phyloP scores from a whole-genome alignment of 2,113 vertebrate genomes.

The Tiliqua scincoides region DNA sequence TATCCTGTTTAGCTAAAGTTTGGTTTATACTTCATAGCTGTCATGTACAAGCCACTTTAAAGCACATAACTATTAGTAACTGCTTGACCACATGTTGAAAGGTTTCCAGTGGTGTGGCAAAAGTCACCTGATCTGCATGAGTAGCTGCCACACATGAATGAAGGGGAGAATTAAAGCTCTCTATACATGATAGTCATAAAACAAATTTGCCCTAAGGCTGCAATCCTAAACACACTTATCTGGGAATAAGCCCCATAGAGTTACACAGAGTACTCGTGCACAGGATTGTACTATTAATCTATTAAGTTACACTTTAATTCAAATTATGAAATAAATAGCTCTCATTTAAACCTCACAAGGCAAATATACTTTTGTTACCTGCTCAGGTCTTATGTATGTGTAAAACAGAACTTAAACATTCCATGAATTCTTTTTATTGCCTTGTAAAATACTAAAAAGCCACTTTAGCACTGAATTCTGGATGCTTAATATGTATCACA shows the following conservation, averaged over 20 bases:
- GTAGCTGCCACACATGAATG: neutral
- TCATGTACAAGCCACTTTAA: neutral
- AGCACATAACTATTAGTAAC: neutral
- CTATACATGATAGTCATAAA: too few relatives aligned
- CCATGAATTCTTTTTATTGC: conserved; percentile 56
- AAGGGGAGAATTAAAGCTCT: neutral
- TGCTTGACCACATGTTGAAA: neutral
- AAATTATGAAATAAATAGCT: conserved; percentile 51
- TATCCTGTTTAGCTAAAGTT: conserved; percentile 10
- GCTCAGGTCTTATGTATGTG: conserved; percentile 41
- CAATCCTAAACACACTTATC: too few relatives aligned
- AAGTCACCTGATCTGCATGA: neutral
- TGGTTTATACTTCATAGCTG: neutral
- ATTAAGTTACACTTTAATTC: conserved; percentile 55
- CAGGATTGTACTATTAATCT: conserved; percentile 2
- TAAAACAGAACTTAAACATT: conserved; percentile 60
- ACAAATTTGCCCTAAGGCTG: too few relatives aligned
- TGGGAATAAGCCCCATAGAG: too few relatives aligned
- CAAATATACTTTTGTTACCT: conserved; percentile 46
- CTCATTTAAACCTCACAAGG: conserved; percentile 35
- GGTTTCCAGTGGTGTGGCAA: neutral
- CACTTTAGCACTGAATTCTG: conserved; percentile 51
- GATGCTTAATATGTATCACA: conserved; percentile 57
- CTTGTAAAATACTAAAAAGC: conserved; percentile 60
- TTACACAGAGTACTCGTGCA: too few relatives aligned